Evolutionary conservation across 1,140 invertebrate species (phyloP), one percentile per base, ranked within the genome.

Genomic region (Theocolax elegans): DNA sequence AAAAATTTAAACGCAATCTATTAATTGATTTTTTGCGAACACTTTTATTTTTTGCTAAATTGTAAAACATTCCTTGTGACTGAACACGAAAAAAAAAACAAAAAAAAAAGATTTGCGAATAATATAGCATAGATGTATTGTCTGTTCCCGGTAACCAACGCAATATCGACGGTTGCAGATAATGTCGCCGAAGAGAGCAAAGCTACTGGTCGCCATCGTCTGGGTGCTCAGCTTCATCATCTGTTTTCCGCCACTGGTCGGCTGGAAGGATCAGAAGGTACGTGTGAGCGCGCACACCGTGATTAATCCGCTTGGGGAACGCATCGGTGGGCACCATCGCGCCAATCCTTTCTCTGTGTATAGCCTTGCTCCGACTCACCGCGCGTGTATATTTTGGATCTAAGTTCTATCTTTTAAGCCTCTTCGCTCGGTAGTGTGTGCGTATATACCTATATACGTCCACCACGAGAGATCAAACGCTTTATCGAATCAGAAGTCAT

Each of bases 171-270:
- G 64, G 71, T 63, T 71, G 27, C 73, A 91, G 85, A 93, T 96
- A 74, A 97, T 97, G 94, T 97, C 96, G 65, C 91, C 92, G 67
- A 91, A 90, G 74, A 86, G 95, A 74, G 96, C 96, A 0, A 96
- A 95, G 79, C 85, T 94, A 17, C 89, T 98, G 70, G 97, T 99
- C 19, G 94, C 91, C 44, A 90, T 90, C 6, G 92, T 98, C 7
- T 99, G 97, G 97, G 90, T 97, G 53, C 87, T 98, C 38, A 97
- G 95, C 59, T 97, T 98, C 79, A 91, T 98, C 74, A 97, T 99
- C 67, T 99, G 97, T 83, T 96, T 99, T 80, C 97, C 97, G 31
- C 97, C 97, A 7, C 83, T 99, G 38, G 94, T 98, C 21, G 96
- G 96, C 13, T 94, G 96, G 96, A 96, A 94, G 81, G 94, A 96